Base-by-base conservation (phyloP, 1,140 invertebrate genomes). In the Bombus consobrinus region DNA sequence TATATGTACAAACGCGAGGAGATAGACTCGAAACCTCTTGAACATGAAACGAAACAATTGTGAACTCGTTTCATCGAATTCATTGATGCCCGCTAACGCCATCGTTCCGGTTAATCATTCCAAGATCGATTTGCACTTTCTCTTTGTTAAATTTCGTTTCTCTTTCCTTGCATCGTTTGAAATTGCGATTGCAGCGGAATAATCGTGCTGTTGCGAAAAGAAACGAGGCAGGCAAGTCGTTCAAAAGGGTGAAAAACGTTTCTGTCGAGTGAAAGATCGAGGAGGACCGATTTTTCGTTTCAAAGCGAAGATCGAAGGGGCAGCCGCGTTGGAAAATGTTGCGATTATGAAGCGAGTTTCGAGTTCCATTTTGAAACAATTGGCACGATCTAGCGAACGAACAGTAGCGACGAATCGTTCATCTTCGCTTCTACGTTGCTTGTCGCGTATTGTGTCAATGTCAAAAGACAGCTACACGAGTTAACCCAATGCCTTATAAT, bases 261-360 rank as follows among this genome's bases (percentile, higher is more conserved):
- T 37, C 37, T 25, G 73, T 43, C 74, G 37, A 47, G 64, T 22
- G 64, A 68, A 15, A 28, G 43, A 69, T 76, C 68, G 22, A 64
- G 22, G 32, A 1, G 41, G 22, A 8, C 1, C 12, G 28, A n/a
- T 32, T 18, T 69, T n/a, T 69, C 59, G 81, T 41, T 66, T 37
- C 32, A 32, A 53, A n/a, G 28, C 18, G 18, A 22, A 77, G 41
- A 41, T 41, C 73, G 22, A 22, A 28, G 28, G 12, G 53, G 53
- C 68, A 43, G 39, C 25, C 41, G 41, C 68, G 39, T 8, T 68
- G 53, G n/a, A 13, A 59, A 37, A 72, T 80, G 5, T 68, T 25
- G 78, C 41, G 72, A 57, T 83, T 86, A 53, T 64, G 28, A 81
- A 85, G 86, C 77, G 86, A 85, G 86, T 87, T 85, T 87, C 64